Base-by-base conservation (phyloP, 1,140 invertebrate genomes). In the Ruditapes philippinarum region DNA sequence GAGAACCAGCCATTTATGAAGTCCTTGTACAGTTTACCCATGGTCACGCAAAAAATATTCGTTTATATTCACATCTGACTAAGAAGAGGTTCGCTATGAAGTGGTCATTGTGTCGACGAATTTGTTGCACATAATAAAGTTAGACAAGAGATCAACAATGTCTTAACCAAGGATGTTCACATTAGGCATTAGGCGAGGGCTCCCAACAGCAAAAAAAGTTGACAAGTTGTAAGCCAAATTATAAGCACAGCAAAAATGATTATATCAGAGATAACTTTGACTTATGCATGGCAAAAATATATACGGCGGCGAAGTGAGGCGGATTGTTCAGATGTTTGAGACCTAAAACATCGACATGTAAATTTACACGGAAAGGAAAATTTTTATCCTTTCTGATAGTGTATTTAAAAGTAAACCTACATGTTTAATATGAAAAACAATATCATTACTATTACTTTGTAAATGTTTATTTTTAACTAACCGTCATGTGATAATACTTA, bases 1-100 rank as follows among this genome's bases (percentile, higher is more conserved):
- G 62, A 73, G 22, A 51, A 51, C 3, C 88, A 11, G 89, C 88
- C 1, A 83, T 92, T 17, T 90, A 89, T 42, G 92, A 92, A 36
- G 40, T 91, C n/a, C 89, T n/a, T 12, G 54, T 92, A 1, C 87
- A 85, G 45, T 33, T 76, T 5, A 60, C 38, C n/a, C n/a, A 7
- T 31, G 38, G 0, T 70, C 42, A 7, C 60, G 28, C 25, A 82
- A 89, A 51, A 83, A 82, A 49, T 87, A 91, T 45, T 51, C 57
- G n/a, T 4, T 57, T 83, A 9, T 74, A 51, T 11, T 91, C 62
- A 57, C 42, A 11, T 11, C 42, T 89, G 62, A 68, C 31, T 1
- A 28, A 73, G 33, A 28, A n/a, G 0, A 62, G 62, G 7, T 85
- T 81, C 33, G 31, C 36, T 0, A 25, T 42, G 11, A 40, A 65